Conservation (phyloP, 2,113 vertebrate genomes). For the Oncorhynchus masou region DNA sequence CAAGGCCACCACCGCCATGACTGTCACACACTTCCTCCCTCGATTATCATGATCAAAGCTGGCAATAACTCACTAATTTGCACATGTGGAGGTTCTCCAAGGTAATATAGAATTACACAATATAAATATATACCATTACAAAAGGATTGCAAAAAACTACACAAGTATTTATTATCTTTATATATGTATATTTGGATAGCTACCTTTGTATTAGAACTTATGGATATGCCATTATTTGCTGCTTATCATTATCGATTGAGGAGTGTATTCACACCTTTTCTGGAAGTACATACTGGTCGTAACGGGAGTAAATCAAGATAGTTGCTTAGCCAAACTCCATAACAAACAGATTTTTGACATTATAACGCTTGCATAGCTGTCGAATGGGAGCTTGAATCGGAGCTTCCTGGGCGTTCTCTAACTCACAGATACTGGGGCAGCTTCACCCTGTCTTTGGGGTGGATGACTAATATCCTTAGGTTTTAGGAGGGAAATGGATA, state of each 20-base stretch:
- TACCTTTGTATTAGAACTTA: conserved; percentile 71
- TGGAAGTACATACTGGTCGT: too few relatives aligned
- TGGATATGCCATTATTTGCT: conserved; percentile 71
- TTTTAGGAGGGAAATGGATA: conserved; percentile 66
- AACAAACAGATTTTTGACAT: too few relatives aligned
- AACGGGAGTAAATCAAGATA: too few relatives aligned
- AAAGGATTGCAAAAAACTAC: conserved; percentile 58
- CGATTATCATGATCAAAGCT: conserved; percentile 85
- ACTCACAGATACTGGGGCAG: too few relatives aligned
- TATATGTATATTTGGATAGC: conserved; percentile 81
- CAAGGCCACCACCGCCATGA: conserved; percentile 88
- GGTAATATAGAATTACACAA: conserved; percentile 66
- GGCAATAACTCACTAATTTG: conserved; percentile 75
- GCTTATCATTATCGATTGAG: conserved; percentile 67
- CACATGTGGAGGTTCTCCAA: conserved; percentile 80
- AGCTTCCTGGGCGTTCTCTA: too few relatives aligned
- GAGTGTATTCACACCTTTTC: conserved; percentile 28
- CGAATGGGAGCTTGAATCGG: too few relatives aligned
- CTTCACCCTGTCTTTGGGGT: conserved; percentile 58
- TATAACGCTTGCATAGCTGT: too few relatives aligned
- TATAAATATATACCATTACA: conserved; percentile 49
- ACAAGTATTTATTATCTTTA: conserved; percentile 76
- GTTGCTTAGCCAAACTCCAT: too few relatives aligned
- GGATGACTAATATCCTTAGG: conserved; percentile 60
- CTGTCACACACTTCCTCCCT: conserved; percentile 94